Percentiles rank a stretch among this genome's conserved stretches.
phyloP scores from a whole-genome alignment of 2,888 invertebrate species.

The Drosophila longiperda region DNA sequence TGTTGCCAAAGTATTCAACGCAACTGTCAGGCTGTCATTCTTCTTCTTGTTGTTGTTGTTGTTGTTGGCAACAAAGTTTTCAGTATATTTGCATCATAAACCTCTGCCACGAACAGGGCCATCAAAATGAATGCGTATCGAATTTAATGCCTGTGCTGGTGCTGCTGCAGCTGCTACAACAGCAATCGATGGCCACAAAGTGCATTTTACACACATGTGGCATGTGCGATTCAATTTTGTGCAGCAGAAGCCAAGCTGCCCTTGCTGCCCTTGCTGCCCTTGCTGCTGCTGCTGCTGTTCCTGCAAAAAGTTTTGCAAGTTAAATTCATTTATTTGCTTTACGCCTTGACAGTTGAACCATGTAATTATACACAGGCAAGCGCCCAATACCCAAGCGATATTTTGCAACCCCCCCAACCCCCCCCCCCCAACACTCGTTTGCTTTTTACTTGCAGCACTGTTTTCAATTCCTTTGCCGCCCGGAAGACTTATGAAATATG shows the following conservation, averaged over 20 bases:
- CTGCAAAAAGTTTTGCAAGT: constrained; percentile 50
- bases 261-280: no score
- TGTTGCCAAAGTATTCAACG: constrained; percentile 14
- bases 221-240: constrained; percentile 30
- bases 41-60: not conserved
- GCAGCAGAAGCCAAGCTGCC: constrained; percentile 27
- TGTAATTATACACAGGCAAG: constrained; percentile 75
- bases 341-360: constrained; percentile 75
- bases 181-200: constrained; percentile 52
- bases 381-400: constrained; percentile 18
- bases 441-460: not conserved
- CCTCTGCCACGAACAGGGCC: constrained; percentile 39
- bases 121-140: constrained; percentile 55
- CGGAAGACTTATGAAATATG: constrained; percentile 72
- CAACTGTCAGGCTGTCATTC: constrained; percentile 6
- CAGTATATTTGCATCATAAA: constrained; percentile 59
- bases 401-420: not conserved
- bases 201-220: constrained; percentile 40
- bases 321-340: constrained; percentile 78
- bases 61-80: constrained; percentile 38
- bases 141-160: constrained; percentile 52
- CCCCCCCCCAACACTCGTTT: no score
- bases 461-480: not conserved
- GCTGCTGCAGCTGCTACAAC: constrained; percentile 14
- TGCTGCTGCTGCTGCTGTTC: constrained; percentile 3